Base-by-base conservation (phyloP, 1,140 invertebrate genomes). In the Drosophila novamexicana region DNA sequence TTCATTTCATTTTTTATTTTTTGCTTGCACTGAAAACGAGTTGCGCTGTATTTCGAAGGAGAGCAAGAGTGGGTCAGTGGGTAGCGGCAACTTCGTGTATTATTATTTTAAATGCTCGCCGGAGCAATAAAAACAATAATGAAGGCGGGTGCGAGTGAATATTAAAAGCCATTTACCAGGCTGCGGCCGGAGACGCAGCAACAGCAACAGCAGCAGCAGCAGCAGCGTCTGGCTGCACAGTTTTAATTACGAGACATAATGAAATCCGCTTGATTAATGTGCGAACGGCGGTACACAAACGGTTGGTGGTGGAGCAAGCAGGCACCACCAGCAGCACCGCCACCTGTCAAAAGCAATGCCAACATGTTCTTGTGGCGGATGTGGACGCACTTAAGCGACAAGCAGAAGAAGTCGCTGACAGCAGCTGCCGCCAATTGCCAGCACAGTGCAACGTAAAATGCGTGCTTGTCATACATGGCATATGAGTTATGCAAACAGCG, bases 201-300 rank as follows among this genome's bases (percentile, higher is more conserved):
- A 36, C 22, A 22, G 22, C 12, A 57, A 1, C 18, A 18, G 18
- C 18, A 18, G 18, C 18, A 18, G 53, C 14, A 12, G 39, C 18
- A 34, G 12, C 36, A 16, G 16, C 16, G 39, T 10, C 29, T 42
- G 50, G 18, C 18, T 58, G 45, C 67, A 61, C 62, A 67, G 73
- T 76, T 79, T 79, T 76, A 79, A 79, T 79, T 79, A 79, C 77
- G 56, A 53, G 62, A 47, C 68, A 65, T 79, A 79, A 79, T 79
- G 68, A 79, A 79, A 79, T 75, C 58, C 54, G 40, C 40, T 64
- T 79, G 73, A 79, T 79, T 79, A 76, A 76, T 76, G 63, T 54
- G 63, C 44, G n/a, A 39, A 12, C 7, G n/a, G 10, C 9, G 16
- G 22, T 12, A 37, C 4, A 10, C 42, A 49, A 49, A 22, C 12